Base-by-base conservation (phyloP, 2,113 vertebrate species). In the Psittacus erithacus region DNA sequence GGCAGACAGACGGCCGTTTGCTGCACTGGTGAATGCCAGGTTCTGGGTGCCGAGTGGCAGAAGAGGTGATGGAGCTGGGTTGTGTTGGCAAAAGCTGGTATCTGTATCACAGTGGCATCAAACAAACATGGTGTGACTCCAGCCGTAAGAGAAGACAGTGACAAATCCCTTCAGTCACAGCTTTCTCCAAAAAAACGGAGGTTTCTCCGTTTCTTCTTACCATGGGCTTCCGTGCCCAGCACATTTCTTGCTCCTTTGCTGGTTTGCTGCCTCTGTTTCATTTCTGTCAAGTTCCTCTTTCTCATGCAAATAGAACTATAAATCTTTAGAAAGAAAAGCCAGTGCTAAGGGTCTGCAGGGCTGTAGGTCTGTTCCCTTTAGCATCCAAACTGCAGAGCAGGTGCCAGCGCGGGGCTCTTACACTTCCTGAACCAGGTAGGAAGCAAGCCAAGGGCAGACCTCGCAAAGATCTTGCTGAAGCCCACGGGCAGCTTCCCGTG, bases 141-240 rank as follows among this genome's bases (percentile, higher is more conserved):
- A 0, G 38, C 38, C 9, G 9, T 6, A 49, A 44, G 39, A 71
- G n/a, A 12, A 62, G 52, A 55, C 2, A 2, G 41, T 35, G 46
- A 17, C 38, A 28, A 25, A 24, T 41, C 50, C 55, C 46, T 62
- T 62, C 41, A 77, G 22, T 27, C 41, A 82, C 28, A 25, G 4
- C 39, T 76, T 43, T 53, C 47, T 68, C 85, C 19, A 17, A 31
- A 70, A 74, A 22, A 24, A 13, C 24, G 47, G 24, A 49, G 47
- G 23, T 49, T 49, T 50, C 35, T 84, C 70, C 22, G 11, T 53
- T 81, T 90, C 28, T 62, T 85, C 70, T 64, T n/a, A 13, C 27
- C 52, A 10, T 0, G 0, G 4, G 5, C 35, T 68, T 80, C 50
- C 47, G 20, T 33, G 35, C 19, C 47, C 2, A 0, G 28, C 10